These are phyloP conservation scores for Limonius californicus DNA, from an alignment of 1,140 invertebrate species.

Conservation along the genomic window DNA sequence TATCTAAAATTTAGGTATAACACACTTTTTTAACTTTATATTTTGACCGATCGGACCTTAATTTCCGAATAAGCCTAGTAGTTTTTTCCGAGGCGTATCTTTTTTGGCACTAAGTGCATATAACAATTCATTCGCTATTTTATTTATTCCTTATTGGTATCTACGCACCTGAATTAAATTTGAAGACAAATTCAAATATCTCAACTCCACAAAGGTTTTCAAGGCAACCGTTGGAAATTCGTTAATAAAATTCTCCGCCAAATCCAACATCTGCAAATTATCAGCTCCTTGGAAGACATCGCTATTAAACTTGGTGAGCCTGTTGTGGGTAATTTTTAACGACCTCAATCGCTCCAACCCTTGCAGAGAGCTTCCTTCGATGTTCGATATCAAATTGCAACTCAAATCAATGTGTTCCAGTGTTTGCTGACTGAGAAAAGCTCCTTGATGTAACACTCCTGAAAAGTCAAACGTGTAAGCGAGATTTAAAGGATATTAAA, in stretches of 20 bases:
- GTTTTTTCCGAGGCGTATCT: too few relatives aligned
- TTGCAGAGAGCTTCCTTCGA: conserved; percentile 70
- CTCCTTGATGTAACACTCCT: conserved; percentile 61
- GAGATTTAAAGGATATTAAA: background rate
- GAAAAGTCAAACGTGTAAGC: conserved; percentile 38
- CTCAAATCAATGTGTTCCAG: conserved; percentile 73
- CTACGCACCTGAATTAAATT: conserved; percentile 73
- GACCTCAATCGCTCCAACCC: conserved; percentile 62
- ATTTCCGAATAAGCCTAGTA: too few relatives aligned
- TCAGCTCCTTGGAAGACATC: conserved; percentile 75
- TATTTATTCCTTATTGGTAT: too few relatives aligned
- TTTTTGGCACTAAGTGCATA: conserved; percentile 23
- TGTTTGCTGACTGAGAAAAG: conserved; percentile 62
- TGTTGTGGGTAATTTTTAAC: conserved; percentile 71
- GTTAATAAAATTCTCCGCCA: conserved; percentile 80
- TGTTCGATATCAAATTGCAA: conserved; percentile 66
- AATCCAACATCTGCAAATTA: conserved; percentile 70
- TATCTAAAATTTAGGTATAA: too few relatives aligned
- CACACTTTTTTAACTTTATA: too few relatives aligned
- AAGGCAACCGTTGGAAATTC: conserved; percentile 75
- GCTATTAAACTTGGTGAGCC: conserved; percentile 71
- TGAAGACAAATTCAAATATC: conserved; percentile 73
- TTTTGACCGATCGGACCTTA: too few relatives aligned
- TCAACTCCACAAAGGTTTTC: conserved; percentile 63
- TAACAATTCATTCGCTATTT: too few relatives aligned